Conservation (phyloP, 2,888 invertebrate genomes). For the Entomobrya multifasciata region DNA sequence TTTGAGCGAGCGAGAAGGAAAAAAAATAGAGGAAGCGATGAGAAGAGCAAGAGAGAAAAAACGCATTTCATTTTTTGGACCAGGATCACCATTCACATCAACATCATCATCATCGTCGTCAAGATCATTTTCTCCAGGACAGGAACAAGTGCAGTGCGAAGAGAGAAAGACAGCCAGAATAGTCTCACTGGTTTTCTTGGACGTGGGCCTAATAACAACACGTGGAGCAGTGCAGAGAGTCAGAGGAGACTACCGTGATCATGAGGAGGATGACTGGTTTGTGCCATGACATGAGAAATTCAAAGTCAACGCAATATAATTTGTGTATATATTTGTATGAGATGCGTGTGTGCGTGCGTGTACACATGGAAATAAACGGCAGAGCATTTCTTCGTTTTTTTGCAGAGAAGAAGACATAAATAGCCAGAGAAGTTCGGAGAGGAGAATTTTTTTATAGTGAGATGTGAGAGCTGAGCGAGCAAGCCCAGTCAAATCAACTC, state of each 20-base stretch:
- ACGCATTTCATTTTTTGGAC: slow-evolving; percentile 69
- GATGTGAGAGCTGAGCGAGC: background rate
- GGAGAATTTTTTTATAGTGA: no score
- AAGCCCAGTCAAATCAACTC: no score
- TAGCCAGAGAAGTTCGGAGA: slow-evolving; percentile 35
- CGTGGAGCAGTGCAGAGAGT: slow-evolving; percentile 70
- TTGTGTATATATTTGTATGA: background rate
- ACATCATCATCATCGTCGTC: slow-evolving; percentile 41
- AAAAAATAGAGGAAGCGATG: slow-evolving; percentile 23
- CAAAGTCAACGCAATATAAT: no score
- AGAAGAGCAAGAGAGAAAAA: slow-evolving; percentile 49
- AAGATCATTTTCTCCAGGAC: slow-evolving; percentile 62
- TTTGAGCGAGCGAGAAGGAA: slow-evolving; percentile 9
- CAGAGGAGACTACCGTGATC: background rate
- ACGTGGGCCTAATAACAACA: slow-evolving; percentile 79
- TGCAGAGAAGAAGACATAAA: slow-evolving; percentile 46
- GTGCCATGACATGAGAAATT: slow-evolving; percentile 4
- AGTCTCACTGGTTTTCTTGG: slow-evolving; percentile 73
- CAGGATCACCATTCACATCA: slow-evolving; percentile 48
- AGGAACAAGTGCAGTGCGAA: slow-evolving; percentile 36
- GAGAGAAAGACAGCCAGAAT: slow-evolving; percentile 11
- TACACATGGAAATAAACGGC: background rate
- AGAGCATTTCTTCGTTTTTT: slow-evolving; percentile 34
- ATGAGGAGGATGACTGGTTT: slow-evolving; percentile 21
- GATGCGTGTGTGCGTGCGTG: background rate